phyloP scores from a whole-genome alignment of 2,113 vertebrate species.

The Mastomys coucha region DNA sequence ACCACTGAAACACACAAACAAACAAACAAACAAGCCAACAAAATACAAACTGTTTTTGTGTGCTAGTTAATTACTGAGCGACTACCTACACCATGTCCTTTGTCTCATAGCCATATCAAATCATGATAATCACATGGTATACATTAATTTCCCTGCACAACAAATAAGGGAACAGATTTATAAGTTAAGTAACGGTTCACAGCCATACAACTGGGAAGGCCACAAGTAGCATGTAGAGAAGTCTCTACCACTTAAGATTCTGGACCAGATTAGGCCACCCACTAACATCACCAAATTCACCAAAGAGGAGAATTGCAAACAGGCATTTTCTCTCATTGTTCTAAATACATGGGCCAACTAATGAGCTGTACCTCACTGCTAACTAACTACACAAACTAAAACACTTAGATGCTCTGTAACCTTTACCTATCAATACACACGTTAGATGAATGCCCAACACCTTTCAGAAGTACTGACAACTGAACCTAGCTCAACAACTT shows the following conservation, averaged over 20 bases:
- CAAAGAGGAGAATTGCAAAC: not conserved
- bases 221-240: not conserved
- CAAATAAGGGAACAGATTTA: slow-evolving; percentile 38
- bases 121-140: not conserved
- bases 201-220: not conserved
- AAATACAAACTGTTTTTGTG: not conserved
- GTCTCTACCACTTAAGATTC: not conserved
- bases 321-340: not conserved
- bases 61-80: not conserved
- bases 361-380: not conserved
- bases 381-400: not conserved
- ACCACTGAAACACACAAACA: not conserved
- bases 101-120: not conserved
- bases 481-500: not conserved
- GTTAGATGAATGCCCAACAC: not conserved
- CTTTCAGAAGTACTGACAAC: not conserved
- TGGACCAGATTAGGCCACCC: not conserved
- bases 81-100: not conserved
- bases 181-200: not conserved
- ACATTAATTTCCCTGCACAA: not conserved
- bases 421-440: not conserved
- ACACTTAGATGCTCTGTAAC: not conserved
- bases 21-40: not conserved
- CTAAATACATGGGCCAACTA: not conserved
- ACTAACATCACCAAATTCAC: not conserved